phyloP scores from a whole-genome alignment of 2,797 vertebrate genomes.

The Pangasius larnaudii region DNA sequence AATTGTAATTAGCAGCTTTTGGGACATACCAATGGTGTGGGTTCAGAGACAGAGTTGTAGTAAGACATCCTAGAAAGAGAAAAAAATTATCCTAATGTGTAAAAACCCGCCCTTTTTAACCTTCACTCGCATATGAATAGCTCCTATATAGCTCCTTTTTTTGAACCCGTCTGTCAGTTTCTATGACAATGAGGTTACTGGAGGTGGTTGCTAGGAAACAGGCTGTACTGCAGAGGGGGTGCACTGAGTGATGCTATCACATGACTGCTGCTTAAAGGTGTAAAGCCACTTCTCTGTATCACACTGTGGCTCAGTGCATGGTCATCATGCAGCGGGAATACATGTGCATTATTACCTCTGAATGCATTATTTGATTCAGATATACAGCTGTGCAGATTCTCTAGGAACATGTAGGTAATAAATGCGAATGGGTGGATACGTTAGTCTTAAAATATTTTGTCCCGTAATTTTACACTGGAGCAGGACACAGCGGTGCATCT shows the following conservation, averaged over 20 bases:
- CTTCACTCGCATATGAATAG: background rate
- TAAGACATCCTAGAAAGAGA: background rate
- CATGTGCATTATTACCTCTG: background rate
- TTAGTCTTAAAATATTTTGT: background rate
- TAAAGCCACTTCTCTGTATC: constrained; percentile 58
- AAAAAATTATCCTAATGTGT: background rate
- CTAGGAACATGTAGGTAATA: background rate
- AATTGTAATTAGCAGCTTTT: background rate
- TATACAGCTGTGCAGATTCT: background rate
- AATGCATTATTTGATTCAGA: background rate
- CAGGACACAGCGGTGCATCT: background rate
- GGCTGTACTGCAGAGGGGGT: constrained; percentile 79
- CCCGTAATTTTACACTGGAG: background rate
- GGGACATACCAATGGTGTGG: background rate
- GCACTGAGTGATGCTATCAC: constrained; percentile 80
- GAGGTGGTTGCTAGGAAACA: constrained; percentile 92
- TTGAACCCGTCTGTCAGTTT: constrained; percentile 68
- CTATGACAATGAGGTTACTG: constrained; percentile 85
- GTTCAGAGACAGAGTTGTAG: background rate
- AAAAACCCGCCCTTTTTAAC: background rate
- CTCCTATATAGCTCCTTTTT: constrained; percentile 36
- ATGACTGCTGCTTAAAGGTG: constrained; percentile 1
- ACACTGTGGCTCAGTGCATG: background rate
- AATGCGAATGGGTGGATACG: background rate
- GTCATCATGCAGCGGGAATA: no score